These are phyloP conservation scores for Ophion obscuratus DNA, from an alignment of 2,888 invertebrate species.

Conservation along the genomic window DNA sequence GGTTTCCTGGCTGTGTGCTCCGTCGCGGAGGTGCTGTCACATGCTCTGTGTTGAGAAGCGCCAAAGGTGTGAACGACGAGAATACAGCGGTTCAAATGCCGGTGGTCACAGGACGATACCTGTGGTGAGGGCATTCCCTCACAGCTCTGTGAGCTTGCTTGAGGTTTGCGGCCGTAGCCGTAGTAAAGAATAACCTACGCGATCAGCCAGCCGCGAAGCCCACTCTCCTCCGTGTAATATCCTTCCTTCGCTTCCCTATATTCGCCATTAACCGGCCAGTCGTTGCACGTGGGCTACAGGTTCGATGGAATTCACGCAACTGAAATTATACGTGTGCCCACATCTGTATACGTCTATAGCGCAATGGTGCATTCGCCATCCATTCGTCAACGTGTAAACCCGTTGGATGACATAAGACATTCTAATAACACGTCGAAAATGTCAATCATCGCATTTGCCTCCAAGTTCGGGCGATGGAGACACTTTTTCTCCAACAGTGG, in stretches of 20 bases:
- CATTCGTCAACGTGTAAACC: not conserved
- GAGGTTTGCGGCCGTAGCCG: slow-evolving; percentile 42
- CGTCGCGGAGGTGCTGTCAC: slow-evolving; percentile 9
- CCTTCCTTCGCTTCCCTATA: slow-evolving; percentile 75
- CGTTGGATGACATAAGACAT: not conserved
- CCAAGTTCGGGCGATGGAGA: not conserved
- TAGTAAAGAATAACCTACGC: slow-evolving; percentile 53
- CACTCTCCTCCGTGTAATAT: slow-evolving; percentile 68
- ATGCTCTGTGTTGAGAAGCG: not conserved
- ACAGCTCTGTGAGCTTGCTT: slow-evolving; percentile 6
- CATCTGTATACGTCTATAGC: not conserved
- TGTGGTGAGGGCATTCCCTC: slow-evolving; percentile 33
- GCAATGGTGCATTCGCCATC: slow-evolving; percentile 13
- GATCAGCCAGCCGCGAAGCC: slow-evolving; percentile 77
- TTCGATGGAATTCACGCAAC: slow-evolving; percentile 31
- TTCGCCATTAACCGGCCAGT: slow-evolving; percentile 62
- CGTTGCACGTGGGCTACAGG: slow-evolving; percentile 39
- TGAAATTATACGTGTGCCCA: slow-evolving; percentile 18
- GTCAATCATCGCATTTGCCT: not conserved
- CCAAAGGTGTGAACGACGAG: slow-evolving; percentile 9
- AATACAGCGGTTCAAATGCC: slow-evolving; percentile 12
- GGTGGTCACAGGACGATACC: slow-evolving; percentile 17
- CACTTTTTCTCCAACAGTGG: not conserved
- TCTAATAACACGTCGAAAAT: slow-evolving; percentile 18
- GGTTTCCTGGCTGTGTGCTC: not conserved